Evolutionary conservation across 2,113 vertebrate genomes (phyloP), one percentile per base, ranked within the genome.

Genomic region (Xiphias gladius): DNA sequence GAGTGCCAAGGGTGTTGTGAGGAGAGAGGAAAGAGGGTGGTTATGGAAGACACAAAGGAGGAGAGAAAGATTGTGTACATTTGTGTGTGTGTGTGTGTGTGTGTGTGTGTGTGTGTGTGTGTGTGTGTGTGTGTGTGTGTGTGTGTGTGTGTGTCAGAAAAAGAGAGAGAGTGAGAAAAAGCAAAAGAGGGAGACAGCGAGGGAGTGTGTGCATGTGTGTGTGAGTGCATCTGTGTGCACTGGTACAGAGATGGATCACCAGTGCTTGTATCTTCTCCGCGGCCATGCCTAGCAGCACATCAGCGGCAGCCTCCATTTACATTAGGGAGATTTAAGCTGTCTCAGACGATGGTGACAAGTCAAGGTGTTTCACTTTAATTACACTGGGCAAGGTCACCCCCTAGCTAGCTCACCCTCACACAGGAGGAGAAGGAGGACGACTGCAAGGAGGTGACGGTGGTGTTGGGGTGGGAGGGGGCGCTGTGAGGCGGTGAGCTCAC

Each of bases 291-390:
- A 90, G 92, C 93, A 89, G 91, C 89, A 90, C 91, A 86, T 94
- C 94, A 92, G 90, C 86, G 57, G 86, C 90, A 89, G 90, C 91
- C 92, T 93, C 94, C 94, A 96, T 96, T 95, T 96, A 95, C 95
- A 96, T 95, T 94, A 95, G 92, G 94, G 95, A 96, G 95, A 96
- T 96, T 96, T 96, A 96, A 96, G 93, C 95, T 94, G 94, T 95
- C 95, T 94, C 93, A 94, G 93, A 92, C 93, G 89, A 94, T 90
- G 93, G 93, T 96, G 95, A 96, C 95, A 96, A 93, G 95, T 95
- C 95, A 96, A 95, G 95, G 95, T 96, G 95, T 95, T 95, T 96
- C 95, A 93, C 95, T 96, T 96, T 96, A 96, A 96, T 96, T 96
- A 96, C 95, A 95, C 85, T 48, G 90, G 91, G 94, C 95, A 96